Base-by-base conservation (phyloP, 2,888 invertebrate species). In the Operophtera brumata region DNA sequence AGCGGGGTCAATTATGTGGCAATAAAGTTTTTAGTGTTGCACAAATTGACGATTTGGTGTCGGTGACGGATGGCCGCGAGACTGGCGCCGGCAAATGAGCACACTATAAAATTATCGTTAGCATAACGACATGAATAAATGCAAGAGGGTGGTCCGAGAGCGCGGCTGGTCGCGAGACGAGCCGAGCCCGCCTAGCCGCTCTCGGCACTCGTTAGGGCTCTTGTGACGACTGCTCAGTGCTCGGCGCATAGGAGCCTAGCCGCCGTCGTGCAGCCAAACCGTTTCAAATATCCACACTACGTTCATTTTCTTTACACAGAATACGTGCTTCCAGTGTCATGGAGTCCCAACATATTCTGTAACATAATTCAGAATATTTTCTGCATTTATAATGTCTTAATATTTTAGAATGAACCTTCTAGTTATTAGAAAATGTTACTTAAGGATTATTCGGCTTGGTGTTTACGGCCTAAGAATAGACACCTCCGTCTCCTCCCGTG, bases 71-170 rank as follows among this genome's bases (percentile, higher is more conserved):
- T 89, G 82, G 85, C 77, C 82, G 80, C 82, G 84, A 84, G 82
- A 77, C 85, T 83, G 86, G 85, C 85, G 88, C 84, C 88, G 80
- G 82, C 86, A 90, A 91, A 91, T 91, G 90, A 91, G 90, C 90
- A 89, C 87, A 86, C 90, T 90, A 91, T 91, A 91, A 90, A 91
- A 91, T 91, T 90, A 91, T 90, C 90, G 90, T 91, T 91, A 90
- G 89, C 84, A 81, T 90, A 91, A 91, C 90, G 90, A 91, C 90
- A 91, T 90, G 90, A 90, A 91, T 91, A 90, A 91, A 91, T 91
- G 90, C 88, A 91, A 82, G 85, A 90, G 87, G 86, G 86, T 78
- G 83, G 82, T 80, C 78, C 75, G 78, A 76, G 78, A 66, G 71
- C 75, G 75, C 75, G 76, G 70, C 63, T 68, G 68, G 68, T 70